A percentile compares a stretch with the other conserved stretches of the same genome.
Conservation (phyloP, 2,797 vertebrate genomes). For the Tenualosa thibaudeaui region DNA sequence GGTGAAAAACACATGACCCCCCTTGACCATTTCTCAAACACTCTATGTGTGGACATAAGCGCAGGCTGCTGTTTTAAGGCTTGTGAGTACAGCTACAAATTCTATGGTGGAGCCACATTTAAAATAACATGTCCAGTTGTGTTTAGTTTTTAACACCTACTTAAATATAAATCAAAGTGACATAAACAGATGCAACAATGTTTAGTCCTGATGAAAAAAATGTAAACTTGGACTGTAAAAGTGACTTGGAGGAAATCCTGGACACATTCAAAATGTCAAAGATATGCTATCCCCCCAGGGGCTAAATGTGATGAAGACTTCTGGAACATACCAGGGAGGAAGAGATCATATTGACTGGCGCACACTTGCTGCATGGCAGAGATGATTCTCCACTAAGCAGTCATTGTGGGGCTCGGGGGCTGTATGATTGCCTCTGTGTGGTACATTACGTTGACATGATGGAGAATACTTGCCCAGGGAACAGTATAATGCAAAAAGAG, state of each 20-base stretch:
- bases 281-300: constrained; percentile 31
- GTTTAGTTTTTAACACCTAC: background rate
- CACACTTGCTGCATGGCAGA: constrained; percentile 52
- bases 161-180: background rate
- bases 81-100: background rate
- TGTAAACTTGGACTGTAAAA: background rate
- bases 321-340: constrained; percentile 59
- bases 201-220: constrained; percentile 7
- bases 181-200: constrained; percentile 8
- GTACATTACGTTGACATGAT: constrained; percentile 77
- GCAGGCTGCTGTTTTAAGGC: background rate
- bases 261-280: constrained; percentile 38
- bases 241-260: constrained; percentile 33
- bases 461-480: constrained; percentile 74
- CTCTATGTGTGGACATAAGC: background rate
- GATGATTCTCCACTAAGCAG: constrained; percentile 72
- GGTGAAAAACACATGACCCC: constrained; percentile 26
- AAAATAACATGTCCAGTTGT: background rate
- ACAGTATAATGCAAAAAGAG: constrained; percentile 71
- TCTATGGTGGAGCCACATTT: background rate
- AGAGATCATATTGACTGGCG: constrained; percentile 58
- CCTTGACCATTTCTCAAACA: constrained; percentile 18
- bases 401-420: constrained; percentile 63
- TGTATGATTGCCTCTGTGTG: constrained; percentile 75
- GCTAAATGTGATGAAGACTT: constrained; percentile 48